phyloP scores from a whole-genome alignment of 2,113 vertebrate species.

The Muntiacus muntjak region DNA sequence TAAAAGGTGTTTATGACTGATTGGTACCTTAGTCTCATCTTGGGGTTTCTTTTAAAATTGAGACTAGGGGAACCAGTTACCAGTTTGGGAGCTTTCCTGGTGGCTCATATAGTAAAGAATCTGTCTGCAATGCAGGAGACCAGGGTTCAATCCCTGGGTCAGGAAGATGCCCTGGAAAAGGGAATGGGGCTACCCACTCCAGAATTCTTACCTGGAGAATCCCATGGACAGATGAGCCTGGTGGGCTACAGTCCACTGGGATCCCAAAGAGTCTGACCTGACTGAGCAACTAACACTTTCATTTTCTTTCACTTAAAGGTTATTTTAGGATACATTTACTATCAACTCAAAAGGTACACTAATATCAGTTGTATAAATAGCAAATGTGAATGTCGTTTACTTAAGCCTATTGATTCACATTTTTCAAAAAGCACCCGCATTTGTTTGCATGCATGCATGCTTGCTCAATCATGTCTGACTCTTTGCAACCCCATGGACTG shows the following conservation, averaged over 20 bases:
- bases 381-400: neutral
- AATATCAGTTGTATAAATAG: neutral
- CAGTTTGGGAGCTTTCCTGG: neutral
- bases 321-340: slow-evolving; percentile 9
- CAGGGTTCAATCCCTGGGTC: neutral
- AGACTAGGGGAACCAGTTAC: neutral
- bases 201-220: neutral
- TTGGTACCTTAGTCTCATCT: slow-evolving; percentile 29
- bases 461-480: neutral
- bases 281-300: neutral
- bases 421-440: slow-evolving; percentile 34
- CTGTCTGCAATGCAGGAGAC: neutral
- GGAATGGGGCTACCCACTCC: neutral
- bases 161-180: neutral
- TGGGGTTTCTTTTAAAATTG: slow-evolving; percentile 39
- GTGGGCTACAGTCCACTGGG: neutral
- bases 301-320: neutral
- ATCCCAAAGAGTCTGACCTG: neutral
- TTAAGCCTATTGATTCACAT: neutral
- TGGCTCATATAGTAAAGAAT: neutral
- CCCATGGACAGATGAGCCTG: neutral
- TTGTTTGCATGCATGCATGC: neutral
- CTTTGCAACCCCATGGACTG: neutral
- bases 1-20: slow-evolving; percentile 25
- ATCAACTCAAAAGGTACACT: slow-evolving; percentile 21